Evolutionary conservation across 1,140 invertebrate species (phyloP).

Genomic region (Cotesia glomerata): DNA sequence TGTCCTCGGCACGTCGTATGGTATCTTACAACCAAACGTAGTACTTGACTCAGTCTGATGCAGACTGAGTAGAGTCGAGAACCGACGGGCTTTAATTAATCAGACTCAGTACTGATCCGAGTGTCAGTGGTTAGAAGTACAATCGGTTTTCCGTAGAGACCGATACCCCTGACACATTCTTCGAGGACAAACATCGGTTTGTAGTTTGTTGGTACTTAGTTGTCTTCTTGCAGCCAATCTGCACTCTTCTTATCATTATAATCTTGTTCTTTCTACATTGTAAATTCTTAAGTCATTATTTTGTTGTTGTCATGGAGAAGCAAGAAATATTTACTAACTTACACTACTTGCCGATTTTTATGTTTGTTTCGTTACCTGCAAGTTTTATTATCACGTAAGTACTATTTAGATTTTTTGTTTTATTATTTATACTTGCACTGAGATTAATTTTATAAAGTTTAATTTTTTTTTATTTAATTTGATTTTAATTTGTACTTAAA

Average conservation of each 20-base stretch:
- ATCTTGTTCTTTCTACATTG: neutral
- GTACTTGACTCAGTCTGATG: no score
- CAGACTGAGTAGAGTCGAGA: no score
- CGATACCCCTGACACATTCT: neutral
- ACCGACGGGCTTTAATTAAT: no score
- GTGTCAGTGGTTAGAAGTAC: no score
- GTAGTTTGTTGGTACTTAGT: neutral
- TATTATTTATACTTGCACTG: neutral
- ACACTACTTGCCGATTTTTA: constrained; percentile 65
- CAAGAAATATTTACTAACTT: constrained; percentile 49
- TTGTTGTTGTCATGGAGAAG: constrained; percentile 39
- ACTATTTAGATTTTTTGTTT: neutral
- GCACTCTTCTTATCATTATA: neutral
- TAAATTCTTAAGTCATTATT: no score
- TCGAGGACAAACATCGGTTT: neutral
- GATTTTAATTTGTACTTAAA: no score
- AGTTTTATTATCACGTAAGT: constrained; percentile 70
- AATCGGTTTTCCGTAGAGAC: no score
- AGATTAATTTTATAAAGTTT: no score
- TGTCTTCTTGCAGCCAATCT: neutral
- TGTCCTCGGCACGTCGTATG: no score
- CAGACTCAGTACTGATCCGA: no score
- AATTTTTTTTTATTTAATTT: no score
- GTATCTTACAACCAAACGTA: no score
- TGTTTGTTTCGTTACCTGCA: constrained; percentile 67